phyloP scores from a whole-genome alignment of 2,888 invertebrate genomes.

The Julus scandinavius region DNA sequence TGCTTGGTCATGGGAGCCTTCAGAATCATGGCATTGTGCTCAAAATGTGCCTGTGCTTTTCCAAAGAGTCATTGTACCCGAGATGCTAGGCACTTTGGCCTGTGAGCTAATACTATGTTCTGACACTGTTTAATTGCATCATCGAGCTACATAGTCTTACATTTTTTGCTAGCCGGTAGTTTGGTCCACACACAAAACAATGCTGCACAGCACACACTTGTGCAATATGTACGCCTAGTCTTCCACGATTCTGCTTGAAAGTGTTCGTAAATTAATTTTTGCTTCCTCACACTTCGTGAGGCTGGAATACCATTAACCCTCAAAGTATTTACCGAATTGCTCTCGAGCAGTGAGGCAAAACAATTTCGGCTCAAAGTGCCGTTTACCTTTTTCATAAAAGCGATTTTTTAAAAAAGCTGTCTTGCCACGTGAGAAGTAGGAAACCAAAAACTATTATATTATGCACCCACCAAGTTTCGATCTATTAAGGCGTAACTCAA shows the following conservation, averaged over 20 bases:
- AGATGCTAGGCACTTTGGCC: background rate
- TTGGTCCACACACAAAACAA: background rate
- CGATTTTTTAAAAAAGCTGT: background rate
- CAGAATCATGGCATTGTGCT: background rate
- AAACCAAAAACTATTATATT: background rate
- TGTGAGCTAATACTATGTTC: background rate
- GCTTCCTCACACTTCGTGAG: background rate
- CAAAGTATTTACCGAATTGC: background rate
- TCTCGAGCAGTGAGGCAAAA: slow-evolving; percentile 21
- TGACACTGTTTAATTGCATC: background rate
- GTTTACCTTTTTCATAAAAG: background rate
- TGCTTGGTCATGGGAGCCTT: background rate
- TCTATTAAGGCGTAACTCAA: background rate
- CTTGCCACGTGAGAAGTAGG: slow-evolving; percentile 31
- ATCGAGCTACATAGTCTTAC: background rate
- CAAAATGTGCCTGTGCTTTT: background rate
- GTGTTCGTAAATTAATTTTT: background rate
- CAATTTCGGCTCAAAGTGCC: background rate
- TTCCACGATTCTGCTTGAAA: background rate
- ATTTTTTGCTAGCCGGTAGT: background rate
- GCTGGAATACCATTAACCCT: background rate
- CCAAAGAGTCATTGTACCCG: slow-evolving; percentile 2
- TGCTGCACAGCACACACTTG: background rate
- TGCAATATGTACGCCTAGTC: background rate
- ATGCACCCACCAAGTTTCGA: slow-evolving; percentile 21